Base-by-base conservation (phyloP, 2,797 vertebrate species). In the Graptemys geographica region DNA sequence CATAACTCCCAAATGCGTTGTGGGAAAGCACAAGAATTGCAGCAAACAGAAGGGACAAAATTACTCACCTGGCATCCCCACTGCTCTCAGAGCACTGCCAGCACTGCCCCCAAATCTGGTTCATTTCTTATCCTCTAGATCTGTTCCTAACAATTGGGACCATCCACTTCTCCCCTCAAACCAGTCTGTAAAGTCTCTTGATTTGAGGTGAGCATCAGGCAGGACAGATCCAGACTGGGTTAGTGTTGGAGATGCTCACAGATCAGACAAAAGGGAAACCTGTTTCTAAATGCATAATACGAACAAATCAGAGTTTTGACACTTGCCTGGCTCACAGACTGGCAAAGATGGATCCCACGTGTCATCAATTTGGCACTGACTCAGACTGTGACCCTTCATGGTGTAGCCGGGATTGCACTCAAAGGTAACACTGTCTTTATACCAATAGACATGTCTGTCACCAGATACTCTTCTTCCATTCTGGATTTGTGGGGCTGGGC, bases 291-390 rank as follows among this genome's bases (percentile, higher is more conserved):
- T 65, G 33, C 2, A 65, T 9, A n/a, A n/a, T 65, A n/a, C 4
- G 3, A 74, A 74, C 12, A 3, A 44, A 59, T 10, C 4, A 2
- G 59, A 11, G 8, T 0, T 15, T 1, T 16, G 41, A 56, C 79
- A 97, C 98, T 98, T 90, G 97, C 98, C 95, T 27, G 89, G 96
- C 88, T 98, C 82, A 56, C 98, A 98, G 81, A 2, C n/a, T 0
- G 98, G 98, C 57, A 98, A 55, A 0, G 96, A 88, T 0, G 98
- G 98, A 13, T 93, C 95, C 98, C 98, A 98, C 5, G 13, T 96
- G 59, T 31, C 28, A 41, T 96, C 97, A 23, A 83, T 84, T 15
- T 95, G 98, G 88, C 98, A 98, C 47, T 94, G 97, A 19, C 96
- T 79, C 28, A 92, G 31, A 44, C 82, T 92, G 69, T 95, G 97